These are phyloP conservation scores for Dolichopus griseipennis DNA, from an alignment of 2,888 invertebrate species.

Conservation along the genomic window DNA sequence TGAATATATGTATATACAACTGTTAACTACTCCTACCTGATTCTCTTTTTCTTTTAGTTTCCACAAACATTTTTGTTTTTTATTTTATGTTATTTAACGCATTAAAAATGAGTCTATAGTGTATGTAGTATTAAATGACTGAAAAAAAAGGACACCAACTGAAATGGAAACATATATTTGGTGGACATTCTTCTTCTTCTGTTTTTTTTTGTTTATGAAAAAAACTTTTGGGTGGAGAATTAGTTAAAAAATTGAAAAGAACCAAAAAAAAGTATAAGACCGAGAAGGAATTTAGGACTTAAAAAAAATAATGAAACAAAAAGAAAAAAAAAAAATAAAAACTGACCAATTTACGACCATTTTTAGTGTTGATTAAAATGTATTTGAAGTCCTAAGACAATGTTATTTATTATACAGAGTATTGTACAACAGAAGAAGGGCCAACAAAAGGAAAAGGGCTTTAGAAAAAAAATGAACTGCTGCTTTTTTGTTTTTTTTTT, in stretches of 20 bases:
- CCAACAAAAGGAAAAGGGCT: too few species aligned
- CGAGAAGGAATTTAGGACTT: background rate
- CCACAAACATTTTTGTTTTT: background rate
- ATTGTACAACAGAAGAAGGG: too few species aligned
- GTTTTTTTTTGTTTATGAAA: background rate
- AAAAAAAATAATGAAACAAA: background rate
- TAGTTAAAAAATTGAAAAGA: too few species aligned
- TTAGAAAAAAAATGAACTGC: too few species aligned
- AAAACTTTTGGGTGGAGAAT: too few species aligned
- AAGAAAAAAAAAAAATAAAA: background rate
- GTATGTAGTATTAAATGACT: background rate
- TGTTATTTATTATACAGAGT: background rate
- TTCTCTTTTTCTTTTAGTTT: background rate
- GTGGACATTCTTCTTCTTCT: background rate
- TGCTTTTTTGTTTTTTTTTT: background rate
- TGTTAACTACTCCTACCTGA: background rate
- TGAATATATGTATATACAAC: too few species aligned
- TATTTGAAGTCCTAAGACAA: background rate
- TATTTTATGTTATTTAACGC: background rate
- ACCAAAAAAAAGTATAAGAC: background rate
- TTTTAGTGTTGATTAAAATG: conserved; percentile 1
- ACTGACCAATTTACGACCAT: background rate
- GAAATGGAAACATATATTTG: background rate
- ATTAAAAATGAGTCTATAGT: background rate
- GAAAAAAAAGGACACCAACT: background rate